Base-by-base conservation (phyloP, 1,140 invertebrate species). In the Drosophila obscura region DNA sequence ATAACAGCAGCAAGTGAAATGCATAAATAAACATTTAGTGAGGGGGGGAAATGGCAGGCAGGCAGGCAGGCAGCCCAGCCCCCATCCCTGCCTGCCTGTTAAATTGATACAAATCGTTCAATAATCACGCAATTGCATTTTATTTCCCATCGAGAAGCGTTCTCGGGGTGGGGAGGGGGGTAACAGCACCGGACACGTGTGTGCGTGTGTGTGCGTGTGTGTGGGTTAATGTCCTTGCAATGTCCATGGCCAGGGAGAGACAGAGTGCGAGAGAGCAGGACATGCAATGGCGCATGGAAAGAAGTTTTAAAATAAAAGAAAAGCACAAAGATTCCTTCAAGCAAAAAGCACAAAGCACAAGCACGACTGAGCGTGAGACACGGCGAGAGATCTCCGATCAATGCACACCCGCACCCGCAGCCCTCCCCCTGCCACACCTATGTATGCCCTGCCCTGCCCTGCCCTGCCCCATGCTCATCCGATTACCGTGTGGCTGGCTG, bases 61-160 rank as follows among this genome's bases (percentile, higher is more conserved):
- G 16, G 16, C 16, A n/a, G n/a, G n/a, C n/a, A 16, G 16, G 16
- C 16, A 16, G 16, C 22, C 22, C 22, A n/a, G n/a, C n/a, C n/a
- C n/a, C n/a, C n/a, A n/a, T 4, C 22, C 22, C 2, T 24, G 2
- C 22, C 22, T 24, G 22, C 22, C 48, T 15, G 13, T 68, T 62
- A 88, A 90, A 90, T 90, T 88, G 76, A 90, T 90, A 90, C 87
- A 90, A 90, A 90, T 90, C 68, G 77, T 71, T 68, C 73, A 87
- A 90, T 90, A 90, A 90, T 90, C 82, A 90, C 81, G 75, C 60
- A 77, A 82, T 87, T 90, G 75, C 65, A 87, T 80, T 88, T 88
- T 80, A 77, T 79, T 83, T 82, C 76, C 63, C 65, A 24, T 26
- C n/a, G 46, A 5, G 46, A 24, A 65, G 2, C 8, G 26, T 9